Base-by-base conservation (phyloP, 2,113 vertebrate species). In the Ctenodactylus gundi region DNA sequence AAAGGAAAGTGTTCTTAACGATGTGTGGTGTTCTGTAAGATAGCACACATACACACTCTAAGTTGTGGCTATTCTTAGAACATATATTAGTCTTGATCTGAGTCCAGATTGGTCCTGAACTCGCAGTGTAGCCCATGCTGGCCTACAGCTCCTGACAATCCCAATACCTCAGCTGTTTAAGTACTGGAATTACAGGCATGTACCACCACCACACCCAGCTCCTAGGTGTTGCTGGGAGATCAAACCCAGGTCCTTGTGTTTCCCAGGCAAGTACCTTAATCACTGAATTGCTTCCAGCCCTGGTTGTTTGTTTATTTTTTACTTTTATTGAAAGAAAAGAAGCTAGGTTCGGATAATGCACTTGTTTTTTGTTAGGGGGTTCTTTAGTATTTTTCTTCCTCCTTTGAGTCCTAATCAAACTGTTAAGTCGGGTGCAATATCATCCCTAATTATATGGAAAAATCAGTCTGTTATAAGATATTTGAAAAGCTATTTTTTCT, bases 351-450 rank as follows among this genome's bases (percentile, higher is more conserved):
- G 23, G 36, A 62, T 64, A 82, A 34, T 75, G 29, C n/a, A n/a
- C 27, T 7, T 85, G 72, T 77, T 76, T 11, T 25, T 88, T 65
- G 67, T 76, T 75, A 31, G 20, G 49, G 15, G 51, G 7, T 70
- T 93, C 92, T 90, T 31, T 58, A 41, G 1, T 1, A 44, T 82
- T 95, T 95, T 83, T 39, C 3, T 27, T 76, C 88, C 36, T 94
- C 18, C 4, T 0, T 64, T 90, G 7, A 65, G 4, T 93, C 4
- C 7, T 90, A 44, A 46, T 83, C 85, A 85, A n/a, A 94, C 23
- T 84, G 21, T 84, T 84, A 95, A 90, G 67, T 84, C 1, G 3
- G 88, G 34, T 81, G 93, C 64, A 84, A 17, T 92, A 36, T 36
- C 36, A 68, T 90, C 83, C 73, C 68, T 88, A 85, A 67, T 68